phyloP scores from a whole-genome alignment of 2,888 invertebrate species.

The Ophion costatus region DNA sequence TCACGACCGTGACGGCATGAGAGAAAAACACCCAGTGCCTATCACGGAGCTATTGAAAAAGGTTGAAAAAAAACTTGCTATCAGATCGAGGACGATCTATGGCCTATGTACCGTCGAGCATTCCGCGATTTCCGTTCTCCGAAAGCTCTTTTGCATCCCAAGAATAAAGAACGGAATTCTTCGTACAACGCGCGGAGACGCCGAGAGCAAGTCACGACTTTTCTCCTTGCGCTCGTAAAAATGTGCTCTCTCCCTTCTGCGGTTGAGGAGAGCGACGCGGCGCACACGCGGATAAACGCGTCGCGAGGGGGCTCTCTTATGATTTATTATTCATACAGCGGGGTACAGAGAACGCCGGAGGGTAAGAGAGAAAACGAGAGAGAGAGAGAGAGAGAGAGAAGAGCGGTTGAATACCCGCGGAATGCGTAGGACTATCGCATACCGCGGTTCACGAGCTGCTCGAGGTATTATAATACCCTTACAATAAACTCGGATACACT shows the following conservation, averaged over 20 bases:
- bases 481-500: conserved; percentile 12
- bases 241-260: conserved; percentile 38
- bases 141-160: conserved; percentile 36
- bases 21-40: too few relatives aligned
- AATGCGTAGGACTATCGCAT: conserved; percentile 68
- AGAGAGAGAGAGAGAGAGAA: conserved; percentile 3
- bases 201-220: conserved; percentile 47
- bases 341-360: conserved; percentile 39
- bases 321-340: conserved; percentile 66
- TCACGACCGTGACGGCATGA: too few relatives aligned
- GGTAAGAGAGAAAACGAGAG: conserved; percentile 11
- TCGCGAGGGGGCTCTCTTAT: conserved; percentile 51
- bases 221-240: conserved; percentile 42
- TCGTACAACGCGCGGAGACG: conserved; percentile 19
- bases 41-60: too few relatives aligned
- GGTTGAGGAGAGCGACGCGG: conserved; percentile 26
- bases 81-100: conserved; percentile 12
- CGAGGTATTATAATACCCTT: conserved; percentile 38
- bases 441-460: conserved; percentile 71
- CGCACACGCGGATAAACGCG: conserved; percentile 49
- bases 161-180: conserved; percentile 29
- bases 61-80: conserved; percentile 2
- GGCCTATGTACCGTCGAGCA: background rate
- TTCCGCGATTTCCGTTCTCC: conserved; percentile 25
- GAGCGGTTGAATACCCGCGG: conserved; percentile 61